These are phyloP conservation scores for Fragum fragum DNA, from an alignment of 2,888 invertebrate species.

Conservation along the genomic window DNA sequence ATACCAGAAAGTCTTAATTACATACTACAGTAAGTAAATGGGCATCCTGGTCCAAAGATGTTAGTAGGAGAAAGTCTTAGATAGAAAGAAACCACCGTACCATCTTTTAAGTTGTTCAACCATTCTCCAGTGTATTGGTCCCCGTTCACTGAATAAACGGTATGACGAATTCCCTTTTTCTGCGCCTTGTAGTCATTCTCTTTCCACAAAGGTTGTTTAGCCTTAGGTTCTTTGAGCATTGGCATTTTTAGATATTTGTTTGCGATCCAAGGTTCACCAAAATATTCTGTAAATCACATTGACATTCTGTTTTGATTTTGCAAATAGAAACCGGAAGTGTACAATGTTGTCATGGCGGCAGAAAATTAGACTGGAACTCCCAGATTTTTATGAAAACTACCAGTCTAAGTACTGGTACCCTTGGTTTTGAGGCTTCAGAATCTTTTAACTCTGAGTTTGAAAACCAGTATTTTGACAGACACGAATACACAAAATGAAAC, in stretches of 20 bases:
- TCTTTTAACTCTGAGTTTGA: background rate
- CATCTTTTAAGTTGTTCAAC: conserved; percentile 86
- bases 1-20: too few species aligned
- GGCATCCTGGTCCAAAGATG: too few species aligned
- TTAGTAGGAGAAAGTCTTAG: too few species aligned
- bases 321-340: conserved; percentile 19
- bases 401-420: background rate
- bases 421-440: background rate
- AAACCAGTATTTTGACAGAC: conserved; percentile 3
- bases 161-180: conserved; percentile 86
- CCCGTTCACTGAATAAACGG: conserved; percentile 86
- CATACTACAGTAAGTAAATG: too few species aligned
- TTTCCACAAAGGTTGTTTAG: conserved; percentile 85
- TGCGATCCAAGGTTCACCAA: background rate
- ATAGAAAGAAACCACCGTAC: too few species aligned
- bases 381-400: background rate
- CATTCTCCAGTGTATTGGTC: conserved; percentile 87
- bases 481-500: conserved; percentile 6
- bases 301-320: conserved; percentile 7
- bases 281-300: background rate
- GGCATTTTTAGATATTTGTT: conserved; percentile 73
- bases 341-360: conserved; percentile 15
- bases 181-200: conserved; percentile 86
- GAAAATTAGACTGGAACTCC: background rate
- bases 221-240: conserved; percentile 79